A percentile compares a stretch with the other conserved stretches of the same genome.
These are phyloP conservation scores for Chymomyza costata DNA, from an alignment of 1,140 invertebrate genomes.

Conservation along the genomic window DNA sequence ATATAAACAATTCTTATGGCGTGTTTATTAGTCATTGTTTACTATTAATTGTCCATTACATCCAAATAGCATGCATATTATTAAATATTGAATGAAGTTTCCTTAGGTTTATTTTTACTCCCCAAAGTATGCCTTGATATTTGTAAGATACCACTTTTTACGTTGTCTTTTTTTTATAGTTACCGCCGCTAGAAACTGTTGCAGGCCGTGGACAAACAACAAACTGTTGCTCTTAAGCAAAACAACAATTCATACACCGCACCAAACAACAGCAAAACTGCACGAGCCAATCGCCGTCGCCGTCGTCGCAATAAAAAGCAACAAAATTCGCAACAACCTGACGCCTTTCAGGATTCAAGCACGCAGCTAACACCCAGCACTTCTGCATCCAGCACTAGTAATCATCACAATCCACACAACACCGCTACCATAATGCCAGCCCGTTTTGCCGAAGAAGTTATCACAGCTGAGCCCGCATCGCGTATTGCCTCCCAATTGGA, in stretches of 20 bases:
- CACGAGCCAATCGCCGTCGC: conserved; percentile 54
- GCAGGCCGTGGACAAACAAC: conserved; percentile 47
- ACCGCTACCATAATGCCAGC: conserved; percentile 60
- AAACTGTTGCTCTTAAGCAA: conserved; percentile 53
- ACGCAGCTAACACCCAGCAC: conserved; percentile 62
- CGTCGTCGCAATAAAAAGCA: conserved; percentile 64
- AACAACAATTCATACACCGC: conserved; percentile 35
- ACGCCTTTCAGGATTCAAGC: conserved; percentile 41
- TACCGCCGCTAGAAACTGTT: conserved; percentile 47
- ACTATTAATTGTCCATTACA: no score
- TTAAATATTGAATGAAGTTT: no score
- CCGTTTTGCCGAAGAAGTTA: conserved; percentile 70
- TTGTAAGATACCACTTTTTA: neutral
- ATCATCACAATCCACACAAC: conserved; percentile 9
- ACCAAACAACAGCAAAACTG: conserved; percentile 60
- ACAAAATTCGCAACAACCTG: conserved; percentile 62
- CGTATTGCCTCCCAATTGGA: conserved; percentile 64
- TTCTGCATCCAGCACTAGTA: conserved; percentile 27
- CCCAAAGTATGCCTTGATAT: neutral
- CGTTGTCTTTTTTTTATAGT: conserved; percentile 1
- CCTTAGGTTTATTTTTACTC: no score
- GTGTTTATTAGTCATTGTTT: no score
- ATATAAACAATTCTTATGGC: no score
- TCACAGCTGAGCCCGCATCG: conserved; percentile 52
- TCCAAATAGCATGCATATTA: no score